Evolutionary conservation across 2,797 vertebrate species (phyloP), one percentile per base, ranked within the genome.

Genomic region (Fistularia tabacaria): DNA sequence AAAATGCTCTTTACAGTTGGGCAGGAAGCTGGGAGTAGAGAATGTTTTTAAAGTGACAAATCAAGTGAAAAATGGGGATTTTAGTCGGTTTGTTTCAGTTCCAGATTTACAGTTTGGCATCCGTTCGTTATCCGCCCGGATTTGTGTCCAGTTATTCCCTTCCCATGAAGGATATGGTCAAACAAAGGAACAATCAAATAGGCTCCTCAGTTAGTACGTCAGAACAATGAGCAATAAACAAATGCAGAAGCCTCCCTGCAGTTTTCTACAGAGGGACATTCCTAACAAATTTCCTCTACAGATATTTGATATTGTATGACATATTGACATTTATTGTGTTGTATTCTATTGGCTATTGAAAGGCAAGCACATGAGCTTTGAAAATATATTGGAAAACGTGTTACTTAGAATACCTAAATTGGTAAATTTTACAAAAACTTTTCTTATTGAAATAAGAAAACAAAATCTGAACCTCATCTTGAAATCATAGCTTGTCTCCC

Each of bases 121-220:
- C 25, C 25, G 25, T 25, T 25, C 25, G 25, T 25, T 2, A 25
- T 25, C 25, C 25, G 25, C 5, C 62, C 66, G 83, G 83, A 85
- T 65, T 66, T 67, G 65, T 50, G 64, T 68, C 54, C 61, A 64
- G 69, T 65, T 71, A 73, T 15, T 53, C 68, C 53, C 60, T 71
- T 77, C 64, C 74, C 80, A 64, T 73, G 60, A 69, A 89, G 86
- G 88, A 90, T 88, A 62, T 74, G 63, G 59, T 63, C 68, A 71
- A 87, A 88, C 85, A 89, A 89, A 85, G 71, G 71, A 87, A 84
- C 84, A 80, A 84, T 88, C 63, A 75, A 54, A 14, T 54, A 61
- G 57, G 42, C 64, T 75, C 62, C 49, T 69, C 37, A 25, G 73
- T 52, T 76, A 61, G 78, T 54, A 66, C 11, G 40, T 51, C 54